Base-by-base conservation (phyloP, 2,113 vertebrate species). In the Phalacrocorax carbo region DNA sequence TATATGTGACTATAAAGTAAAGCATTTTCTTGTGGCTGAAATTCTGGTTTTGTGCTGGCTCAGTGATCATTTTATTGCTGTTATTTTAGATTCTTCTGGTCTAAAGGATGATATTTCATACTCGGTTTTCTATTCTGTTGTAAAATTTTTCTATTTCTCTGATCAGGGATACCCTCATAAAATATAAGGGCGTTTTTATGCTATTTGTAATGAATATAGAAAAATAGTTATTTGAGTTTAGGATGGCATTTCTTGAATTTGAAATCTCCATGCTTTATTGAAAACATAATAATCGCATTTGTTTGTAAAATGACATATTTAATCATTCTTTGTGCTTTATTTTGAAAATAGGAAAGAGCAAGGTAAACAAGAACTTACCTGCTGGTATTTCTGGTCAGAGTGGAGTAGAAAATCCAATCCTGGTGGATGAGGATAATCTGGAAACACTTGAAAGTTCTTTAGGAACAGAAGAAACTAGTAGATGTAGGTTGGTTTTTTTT, bases 301-400 rank as follows among this genome's bases (percentile, higher is more conserved):
- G 17, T 49, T 4, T 80, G 64, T 65, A 69, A 91, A 91, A 62
- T 48, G 1, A 40, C 19, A 32, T 51, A 23, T 34, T 62, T 93
- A 93, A 90, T 68, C 10, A 17, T 76, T 94, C 15, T 82, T 86
- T 9, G 1, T 93, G n/a, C 52, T 51, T 96, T 90, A 46, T 94
- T 81, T 91, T 96, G 92, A 86, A 94, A 96, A 97, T 44, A 99
- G 99, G 99, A 97, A 99, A 99, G 98, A 97, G 90, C 84, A 99
- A 98, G 93, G 95, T 95, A 64, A 95, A 96, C 93, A 99, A 99
- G 94, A 98, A 94, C 78, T 82, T 94, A 80, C 97, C 98, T 91
- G 96, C 97, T 64, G 98, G 79, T 65, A 96, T 98, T 92, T 98
- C 97, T 55, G 97, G 86, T 94, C 96, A 97, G 57, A 98, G 82